Percentiles rank a stretch among this genome's conserved stretches.
Evolutionary conservation across 2,113 vertebrate genomes (phyloP).

Genomic region (Myanophis thanlyinensis): DNA sequence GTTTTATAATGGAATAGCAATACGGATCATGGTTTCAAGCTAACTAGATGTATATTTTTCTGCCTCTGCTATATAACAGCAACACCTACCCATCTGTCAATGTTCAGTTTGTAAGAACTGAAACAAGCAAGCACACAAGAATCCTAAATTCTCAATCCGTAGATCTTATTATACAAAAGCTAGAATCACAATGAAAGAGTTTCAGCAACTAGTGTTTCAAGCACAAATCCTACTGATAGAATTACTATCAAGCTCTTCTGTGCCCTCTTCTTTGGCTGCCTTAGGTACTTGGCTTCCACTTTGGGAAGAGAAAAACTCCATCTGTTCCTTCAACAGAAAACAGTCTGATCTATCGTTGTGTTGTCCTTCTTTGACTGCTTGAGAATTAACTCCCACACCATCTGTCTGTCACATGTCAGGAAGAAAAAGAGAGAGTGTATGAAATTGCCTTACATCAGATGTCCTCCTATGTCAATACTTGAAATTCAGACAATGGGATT

Average conservation of each 20-base stretch:
- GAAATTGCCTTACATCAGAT: neutral
- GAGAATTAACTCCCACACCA: neutral
- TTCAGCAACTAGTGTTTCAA: neutral
- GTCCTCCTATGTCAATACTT: neutral
- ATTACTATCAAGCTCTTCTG: neutral
- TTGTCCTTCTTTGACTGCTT: neutral
- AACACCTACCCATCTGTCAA: neutral
- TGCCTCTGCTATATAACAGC: neutral
- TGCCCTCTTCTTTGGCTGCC: neutral
- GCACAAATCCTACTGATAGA: neutral
- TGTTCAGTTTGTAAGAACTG: neutral
- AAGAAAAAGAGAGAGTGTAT: neutral
- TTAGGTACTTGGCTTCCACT: neutral
- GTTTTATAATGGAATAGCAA: neutral
- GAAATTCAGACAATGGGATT: neutral
- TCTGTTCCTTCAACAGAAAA: neutral
- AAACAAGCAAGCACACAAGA: neutral
- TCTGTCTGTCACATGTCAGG: neutral
- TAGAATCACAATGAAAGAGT: neutral
- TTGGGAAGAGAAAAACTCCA: neutral
- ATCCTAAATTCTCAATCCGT: neutral
- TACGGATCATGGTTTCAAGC: neutral
- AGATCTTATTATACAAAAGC: neutral
- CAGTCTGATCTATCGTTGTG: neutral
- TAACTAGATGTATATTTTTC: neutral